Conservation (phyloP, 2,113 vertebrate genomes). For the Dasyornis broadbenti region DNA sequence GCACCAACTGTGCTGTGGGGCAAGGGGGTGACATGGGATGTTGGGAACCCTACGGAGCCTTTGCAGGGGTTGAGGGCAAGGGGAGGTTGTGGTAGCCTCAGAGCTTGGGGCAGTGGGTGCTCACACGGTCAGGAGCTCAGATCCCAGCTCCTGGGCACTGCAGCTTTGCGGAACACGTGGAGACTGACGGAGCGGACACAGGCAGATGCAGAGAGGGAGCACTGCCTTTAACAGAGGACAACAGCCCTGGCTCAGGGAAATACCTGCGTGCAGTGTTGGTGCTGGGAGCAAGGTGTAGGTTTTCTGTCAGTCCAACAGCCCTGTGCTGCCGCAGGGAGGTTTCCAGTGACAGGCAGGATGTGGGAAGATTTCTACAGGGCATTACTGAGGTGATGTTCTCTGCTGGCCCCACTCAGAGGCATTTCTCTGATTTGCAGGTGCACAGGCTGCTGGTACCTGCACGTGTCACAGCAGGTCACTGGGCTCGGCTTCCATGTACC, state of each 20-base stretch:
- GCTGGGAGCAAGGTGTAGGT: background rate
- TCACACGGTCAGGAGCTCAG: background rate
- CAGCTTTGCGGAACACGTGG: rapidly evolving
- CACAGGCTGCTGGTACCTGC: rapidly evolving
- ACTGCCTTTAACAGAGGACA: background rate
- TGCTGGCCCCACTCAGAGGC: background rate
- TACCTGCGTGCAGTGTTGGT: rapidly evolving
- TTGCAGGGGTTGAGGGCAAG: rapidly evolving
- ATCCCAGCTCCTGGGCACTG: background rate
- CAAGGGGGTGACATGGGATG: too few relatives aligned
- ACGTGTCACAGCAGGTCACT: rapidly evolving
- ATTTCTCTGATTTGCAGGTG: rapidly evolving
- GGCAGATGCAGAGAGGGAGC: background rate
- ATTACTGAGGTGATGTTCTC: rapidly evolving
- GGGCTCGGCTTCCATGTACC: rapidly evolving
- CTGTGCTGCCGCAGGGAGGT: background rate
- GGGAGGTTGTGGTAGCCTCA: background rate
- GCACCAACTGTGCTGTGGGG: rapidly evolving
- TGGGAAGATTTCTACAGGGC: background rate
- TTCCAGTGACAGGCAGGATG: background rate
- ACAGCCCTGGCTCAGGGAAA: background rate
- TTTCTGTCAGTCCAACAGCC: background rate
- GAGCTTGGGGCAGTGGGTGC: rapidly evolving
- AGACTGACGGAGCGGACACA: rapidly evolving
- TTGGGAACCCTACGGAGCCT: background rate